Percentiles rank a stretch among this genome's conserved stretches.
These are phyloP conservation scores for Parasteatoda tepidariorum DNA, from an alignment of 1,140 invertebrate genomes.

Conservation along the genomic window DNA sequence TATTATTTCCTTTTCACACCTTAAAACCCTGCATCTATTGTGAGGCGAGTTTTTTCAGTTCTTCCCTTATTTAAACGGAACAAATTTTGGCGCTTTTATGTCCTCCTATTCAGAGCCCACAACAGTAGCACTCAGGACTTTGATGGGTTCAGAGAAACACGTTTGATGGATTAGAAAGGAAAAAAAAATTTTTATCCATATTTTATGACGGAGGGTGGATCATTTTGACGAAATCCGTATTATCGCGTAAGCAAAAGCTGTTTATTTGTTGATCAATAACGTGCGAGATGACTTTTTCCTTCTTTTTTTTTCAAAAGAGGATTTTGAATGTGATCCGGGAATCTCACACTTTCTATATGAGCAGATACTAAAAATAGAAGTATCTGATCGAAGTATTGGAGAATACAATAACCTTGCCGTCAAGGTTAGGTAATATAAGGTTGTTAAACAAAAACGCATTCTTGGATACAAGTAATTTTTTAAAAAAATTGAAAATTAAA, in stretches of 20 bases:
- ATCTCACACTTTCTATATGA: background rate
- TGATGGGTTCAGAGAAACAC: slow-evolving; percentile 16
- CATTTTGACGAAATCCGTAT: background rate
- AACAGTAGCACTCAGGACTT: background rate
- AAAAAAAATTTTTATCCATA: background rate
- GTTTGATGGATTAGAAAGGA: background rate
- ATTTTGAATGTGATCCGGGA: background rate
- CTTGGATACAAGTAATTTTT: too few relatives aligned
- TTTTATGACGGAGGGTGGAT: background rate
- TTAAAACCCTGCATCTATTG: background rate
- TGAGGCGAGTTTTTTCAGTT: background rate
- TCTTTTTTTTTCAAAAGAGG: too few relatives aligned
- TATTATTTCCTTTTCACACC: slow-evolving; percentile 19
- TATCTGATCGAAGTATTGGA: too few relatives aligned
- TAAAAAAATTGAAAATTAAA: too few relatives aligned
- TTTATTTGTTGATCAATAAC: background rate
- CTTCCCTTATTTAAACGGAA: slow-evolving; percentile 43
- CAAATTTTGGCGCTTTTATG: slow-evolving; percentile 10
- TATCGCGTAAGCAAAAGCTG: background rate
- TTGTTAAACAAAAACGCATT: too few relatives aligned
- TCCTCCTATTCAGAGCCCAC: background rate
- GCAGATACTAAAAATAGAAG: background rate
- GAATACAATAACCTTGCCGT: too few relatives aligned
- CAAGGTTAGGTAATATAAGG: too few relatives aligned
- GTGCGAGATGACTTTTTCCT: background rate